phyloP scores from a whole-genome alignment of 2,113 vertebrate genomes.

The Coptodon rendalli region DNA sequence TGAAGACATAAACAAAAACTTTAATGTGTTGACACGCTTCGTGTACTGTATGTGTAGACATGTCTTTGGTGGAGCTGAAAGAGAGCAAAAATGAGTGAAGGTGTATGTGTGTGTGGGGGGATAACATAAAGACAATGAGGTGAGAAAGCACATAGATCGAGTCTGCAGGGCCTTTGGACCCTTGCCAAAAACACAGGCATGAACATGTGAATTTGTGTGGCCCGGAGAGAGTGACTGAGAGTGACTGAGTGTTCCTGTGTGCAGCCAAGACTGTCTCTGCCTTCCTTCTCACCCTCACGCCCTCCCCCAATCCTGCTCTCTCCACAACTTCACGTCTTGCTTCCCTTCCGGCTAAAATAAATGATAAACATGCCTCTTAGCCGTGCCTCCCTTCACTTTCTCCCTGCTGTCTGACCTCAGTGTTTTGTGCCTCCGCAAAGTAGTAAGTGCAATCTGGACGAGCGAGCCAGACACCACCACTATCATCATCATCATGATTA shows the following conservation, averaged over 20 bases:
- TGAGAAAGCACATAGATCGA: conserved; percentile 36
- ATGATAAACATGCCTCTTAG: conserved; percentile 21
- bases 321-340: conserved; percentile 18
- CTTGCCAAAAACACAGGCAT: conserved; percentile 50
- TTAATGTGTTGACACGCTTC: neutral
- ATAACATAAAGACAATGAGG: conserved; percentile 23
- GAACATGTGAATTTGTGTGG: conserved; percentile 32
- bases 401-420: neutral
- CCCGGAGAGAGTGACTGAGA: conserved; percentile 38
- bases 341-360: conserved; percentile 10
- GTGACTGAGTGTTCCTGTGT: conserved; percentile 36
- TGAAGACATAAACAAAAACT: neutral
- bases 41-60: conserved; percentile 5
- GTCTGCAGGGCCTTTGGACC: conserved; percentile 44
- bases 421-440: neutral
- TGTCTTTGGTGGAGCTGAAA: neutral
- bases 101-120: conserved; percentile 14
- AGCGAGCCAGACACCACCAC: conserved; percentile 13
- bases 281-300: neutral
- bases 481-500: neutral
- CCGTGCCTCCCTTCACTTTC: neutral
- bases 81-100: conserved; percentile 23
- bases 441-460: conserved; percentile 5
- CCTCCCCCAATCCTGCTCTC: neutral
- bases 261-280: conserved; percentile 7